These are phyloP conservation scores for Hirundichthys speculiger DNA, from an alignment of 2,113 vertebrate species.

Conservation along the genomic window DNA sequence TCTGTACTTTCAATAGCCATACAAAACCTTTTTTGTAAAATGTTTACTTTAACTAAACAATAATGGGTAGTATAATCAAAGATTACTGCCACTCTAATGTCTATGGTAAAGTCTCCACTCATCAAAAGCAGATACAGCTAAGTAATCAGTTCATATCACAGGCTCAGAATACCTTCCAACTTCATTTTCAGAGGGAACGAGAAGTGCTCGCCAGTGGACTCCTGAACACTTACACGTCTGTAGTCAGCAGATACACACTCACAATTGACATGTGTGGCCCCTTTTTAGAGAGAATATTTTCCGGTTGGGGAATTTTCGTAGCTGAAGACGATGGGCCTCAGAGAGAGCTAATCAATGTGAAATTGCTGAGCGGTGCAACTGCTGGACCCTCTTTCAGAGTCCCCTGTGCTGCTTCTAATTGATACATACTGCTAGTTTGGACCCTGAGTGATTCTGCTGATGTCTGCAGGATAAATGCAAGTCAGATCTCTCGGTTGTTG, in stretches of 20 bases:
- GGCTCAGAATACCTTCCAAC: constrained; percentile 15
- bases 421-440: constrained; percentile 63
- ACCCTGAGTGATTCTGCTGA: constrained; percentile 60
- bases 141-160: constrained; percentile 28
- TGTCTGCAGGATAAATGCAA: constrained; percentile 46
- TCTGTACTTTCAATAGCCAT: not conserved
- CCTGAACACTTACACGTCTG: constrained; percentile 34
- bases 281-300: constrained; percentile 65
- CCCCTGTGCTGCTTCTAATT: constrained; percentile 65
- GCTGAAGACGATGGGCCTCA: constrained; percentile 34
- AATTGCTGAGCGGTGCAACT: constrained; percentile 69
- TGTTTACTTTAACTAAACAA: not conserved
- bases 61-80: not conserved
- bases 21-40: not conserved
- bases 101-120: not conserved
- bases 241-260: constrained; percentile 63
- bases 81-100: constrained; percentile 7
- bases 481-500: not conserved
- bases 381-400: constrained; percentile 57
- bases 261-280: constrained; percentile 55
- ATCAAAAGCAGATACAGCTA: constrained; percentile 24
- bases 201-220: constrained; percentile 26
- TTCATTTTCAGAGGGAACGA: constrained; percentile 20
- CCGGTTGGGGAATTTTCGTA: constrained; percentile 65
- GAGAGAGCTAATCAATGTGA: constrained; percentile 67